Base-by-base conservation (phyloP, 2,888 invertebrate species). In the Polia nebulosa region DNA sequence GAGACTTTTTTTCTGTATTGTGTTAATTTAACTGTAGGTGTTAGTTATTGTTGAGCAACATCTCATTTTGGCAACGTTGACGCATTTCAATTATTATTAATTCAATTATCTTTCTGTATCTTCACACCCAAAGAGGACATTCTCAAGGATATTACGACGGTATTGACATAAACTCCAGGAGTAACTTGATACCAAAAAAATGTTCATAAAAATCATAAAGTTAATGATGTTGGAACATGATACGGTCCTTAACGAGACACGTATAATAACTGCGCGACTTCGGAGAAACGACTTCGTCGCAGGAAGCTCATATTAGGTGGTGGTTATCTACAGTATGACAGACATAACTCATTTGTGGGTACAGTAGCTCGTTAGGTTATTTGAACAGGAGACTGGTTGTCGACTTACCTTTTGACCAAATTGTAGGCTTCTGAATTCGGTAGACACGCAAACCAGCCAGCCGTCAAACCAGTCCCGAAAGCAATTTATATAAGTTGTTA, bases 151-250 rank as follows among this genome's bases (percentile, higher is more conserved):
- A 69, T 60, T 11, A 44, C 20, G 32, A 13, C n/a, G 34, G 15
- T 51, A 60, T 57, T 59, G 34, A 72, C 78, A 61, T 69, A 44
- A 64, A 64, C 13, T 64, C 47, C 17, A 64, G 58, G 13, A 62
- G 73, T 17, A 79, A 69, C 45, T 22, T 79, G 69, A 75, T 55
- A 64, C 36, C 20, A 75, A 82, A 74, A 70, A 70, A 65, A 65
- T 36, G 22, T 51, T 39, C 39, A 49, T 64, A 63, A 72, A 72
- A 81, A 76, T 81, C 74, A 80, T 86, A 79, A 85, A 80, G 73
- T 84, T 84, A 82, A 87, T 82, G 76, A 81, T 85, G 72, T 79
- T 71, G 83, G 80, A 83, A 85, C 81, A 69, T 74, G 85, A 83
- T 83, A 81, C 68, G 77, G 63, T 72, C 72, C 80, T 72, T 82